Evolutionary conservation across 1,140 invertebrate species (phyloP).

Genomic region (Choristoneura fumiferana): DNA sequence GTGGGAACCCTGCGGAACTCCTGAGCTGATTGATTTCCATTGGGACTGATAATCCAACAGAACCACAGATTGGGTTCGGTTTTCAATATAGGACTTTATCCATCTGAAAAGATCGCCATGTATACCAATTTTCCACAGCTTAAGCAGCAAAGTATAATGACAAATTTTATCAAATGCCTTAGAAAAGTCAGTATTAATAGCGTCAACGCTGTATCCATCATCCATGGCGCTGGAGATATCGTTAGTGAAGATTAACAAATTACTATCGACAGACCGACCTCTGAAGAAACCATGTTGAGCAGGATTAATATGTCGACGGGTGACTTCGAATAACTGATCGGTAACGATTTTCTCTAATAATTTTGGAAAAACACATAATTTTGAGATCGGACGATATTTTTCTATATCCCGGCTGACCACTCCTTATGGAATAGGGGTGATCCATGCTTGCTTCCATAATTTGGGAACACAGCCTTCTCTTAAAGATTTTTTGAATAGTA

Average conservation of each 20-base stretch:
- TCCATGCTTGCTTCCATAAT: slow-evolving; percentile 4
- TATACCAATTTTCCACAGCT: too few relatives aligned
- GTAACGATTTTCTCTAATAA: slow-evolving; percentile 14
- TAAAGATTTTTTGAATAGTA: background rate
- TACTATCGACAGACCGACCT: too few relatives aligned
- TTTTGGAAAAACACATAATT: slow-evolving; percentile 3
- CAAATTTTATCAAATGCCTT: too few relatives aligned
- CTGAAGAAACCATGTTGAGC: too few relatives aligned
- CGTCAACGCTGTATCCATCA: background rate
- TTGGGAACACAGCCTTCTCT: background rate
- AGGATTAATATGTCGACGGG: background rate
- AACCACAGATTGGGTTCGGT: background rate
- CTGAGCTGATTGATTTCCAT: too few relatives aligned
- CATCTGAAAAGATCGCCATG: too few relatives aligned
- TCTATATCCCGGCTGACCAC: background rate
- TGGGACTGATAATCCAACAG: background rate
- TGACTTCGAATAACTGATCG: background rate
- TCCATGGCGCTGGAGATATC: background rate
- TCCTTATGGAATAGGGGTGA: slow-evolving; percentile 2
- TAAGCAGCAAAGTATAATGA: too few relatives aligned
- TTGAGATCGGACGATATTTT: slow-evolving; percentile 16
- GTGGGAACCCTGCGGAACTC: too few relatives aligned
- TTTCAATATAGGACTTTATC: slow-evolving; percentile 9
- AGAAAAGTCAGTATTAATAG: too few relatives aligned
- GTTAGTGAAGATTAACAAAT: background rate